phyloP scores from a whole-genome alignment of 2,113 vertebrate species.

The Panthera leo region DNA sequence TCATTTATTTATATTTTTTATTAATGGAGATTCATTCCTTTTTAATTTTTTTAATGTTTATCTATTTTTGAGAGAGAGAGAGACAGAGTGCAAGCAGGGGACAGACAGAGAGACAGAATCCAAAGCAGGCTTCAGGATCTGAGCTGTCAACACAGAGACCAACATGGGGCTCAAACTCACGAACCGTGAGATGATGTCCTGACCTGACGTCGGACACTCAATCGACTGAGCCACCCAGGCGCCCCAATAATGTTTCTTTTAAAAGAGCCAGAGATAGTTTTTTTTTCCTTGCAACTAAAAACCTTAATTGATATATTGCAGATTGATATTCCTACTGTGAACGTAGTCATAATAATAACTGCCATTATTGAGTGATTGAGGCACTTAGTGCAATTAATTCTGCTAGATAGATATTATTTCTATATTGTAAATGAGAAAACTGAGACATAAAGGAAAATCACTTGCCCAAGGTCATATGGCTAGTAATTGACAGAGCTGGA shows the following conservation, averaged over 20 bases:
- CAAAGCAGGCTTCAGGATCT: too few relatives aligned
- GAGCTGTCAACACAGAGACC: too few relatives aligned
- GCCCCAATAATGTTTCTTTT: background rate
- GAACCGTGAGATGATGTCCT: too few relatives aligned
- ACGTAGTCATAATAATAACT: background rate
- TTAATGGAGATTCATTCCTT: too few relatives aligned
- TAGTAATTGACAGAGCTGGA: background rate
- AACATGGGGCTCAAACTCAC: too few relatives aligned
- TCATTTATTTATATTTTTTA: too few relatives aligned
- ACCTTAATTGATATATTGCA: background rate
- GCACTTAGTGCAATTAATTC: background rate
- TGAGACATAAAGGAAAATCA: background rate
- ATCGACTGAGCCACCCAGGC: too few relatives aligned
- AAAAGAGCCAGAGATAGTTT: background rate
- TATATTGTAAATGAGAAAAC: background rate
- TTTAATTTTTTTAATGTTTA: too few relatives aligned
- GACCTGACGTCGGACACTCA: too few relatives aligned
- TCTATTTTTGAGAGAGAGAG: too few relatives aligned
- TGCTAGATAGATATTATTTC: background rate
- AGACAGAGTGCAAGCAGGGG: too few relatives aligned
- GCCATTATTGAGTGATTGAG: background rate
- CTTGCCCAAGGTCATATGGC: background rate
- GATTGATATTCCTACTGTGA: background rate
- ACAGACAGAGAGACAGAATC: too few relatives aligned
- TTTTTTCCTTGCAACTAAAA: conserved; percentile 3